Conservation (phyloP, 2,113 vertebrate species). For the Zosterops borbonicus region DNA sequence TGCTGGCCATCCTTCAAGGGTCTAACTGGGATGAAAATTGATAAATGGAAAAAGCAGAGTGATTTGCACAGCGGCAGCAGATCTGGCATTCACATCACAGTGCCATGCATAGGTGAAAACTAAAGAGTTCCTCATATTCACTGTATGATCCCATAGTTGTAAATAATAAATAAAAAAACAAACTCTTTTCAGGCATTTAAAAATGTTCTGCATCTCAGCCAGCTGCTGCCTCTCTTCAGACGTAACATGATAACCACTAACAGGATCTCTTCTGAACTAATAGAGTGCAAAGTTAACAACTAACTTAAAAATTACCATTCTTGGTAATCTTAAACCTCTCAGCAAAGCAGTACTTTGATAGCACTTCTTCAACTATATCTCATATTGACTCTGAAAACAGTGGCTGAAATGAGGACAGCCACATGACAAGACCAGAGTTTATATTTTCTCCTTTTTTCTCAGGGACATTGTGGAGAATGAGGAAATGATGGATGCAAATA, state of each 20-base stretch:
- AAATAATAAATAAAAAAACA: neutral
- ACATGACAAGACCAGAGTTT: neutral
- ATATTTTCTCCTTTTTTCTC: neutral
- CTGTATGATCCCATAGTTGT: no score
- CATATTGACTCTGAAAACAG: neutral
- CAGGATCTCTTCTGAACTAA: neutral
- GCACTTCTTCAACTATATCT: neutral
- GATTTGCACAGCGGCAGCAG: neutral
- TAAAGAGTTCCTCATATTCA: neutral
- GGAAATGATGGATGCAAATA: constrained; percentile 46
- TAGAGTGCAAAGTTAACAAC: neutral
- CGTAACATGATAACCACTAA: neutral
- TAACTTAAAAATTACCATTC: neutral
- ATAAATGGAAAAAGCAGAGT: neutral
- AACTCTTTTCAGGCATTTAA: neutral
- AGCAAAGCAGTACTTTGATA: neutral
- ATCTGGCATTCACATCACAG: fast-evolving
- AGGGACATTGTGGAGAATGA: neutral
- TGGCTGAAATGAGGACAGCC: neutral
- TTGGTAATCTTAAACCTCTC: neutral
- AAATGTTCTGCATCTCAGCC: neutral
- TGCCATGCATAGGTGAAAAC: fast-evolving
- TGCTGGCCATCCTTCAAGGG: neutral
- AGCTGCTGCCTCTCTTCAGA: neutral
- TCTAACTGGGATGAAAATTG: neutral